phyloP scores from a whole-genome alignment of 2,113 vertebrate genomes.

The Podiceps cristatus region DNA sequence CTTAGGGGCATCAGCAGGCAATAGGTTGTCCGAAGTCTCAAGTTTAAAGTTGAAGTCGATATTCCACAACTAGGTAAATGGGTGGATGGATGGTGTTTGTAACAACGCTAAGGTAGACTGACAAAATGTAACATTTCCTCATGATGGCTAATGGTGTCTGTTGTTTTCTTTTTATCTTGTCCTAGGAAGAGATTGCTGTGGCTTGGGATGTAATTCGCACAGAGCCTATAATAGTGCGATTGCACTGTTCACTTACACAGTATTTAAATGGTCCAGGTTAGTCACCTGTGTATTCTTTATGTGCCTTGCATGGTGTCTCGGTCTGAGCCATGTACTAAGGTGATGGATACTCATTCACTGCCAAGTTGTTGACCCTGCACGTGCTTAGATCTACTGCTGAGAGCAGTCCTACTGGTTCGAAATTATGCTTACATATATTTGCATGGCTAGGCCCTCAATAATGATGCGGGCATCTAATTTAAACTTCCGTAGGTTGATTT shows the following conservation, averaged over 20 bases:
- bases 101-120: background rate
- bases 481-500: background rate
- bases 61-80: background rate
- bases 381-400: background rate
- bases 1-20: background rate
- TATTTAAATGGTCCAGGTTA: slow-evolving; percentile 91
- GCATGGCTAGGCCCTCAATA: background rate
- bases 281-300: background rate
- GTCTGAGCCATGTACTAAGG: background rate
- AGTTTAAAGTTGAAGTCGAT: background rate
- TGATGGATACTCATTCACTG: background rate
- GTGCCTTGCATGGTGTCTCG: background rate
- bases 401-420: background rate
- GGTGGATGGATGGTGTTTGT: background rate
- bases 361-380: background rate
- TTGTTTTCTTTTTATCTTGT: slow-evolving; percentile 45
- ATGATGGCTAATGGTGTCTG: background rate
- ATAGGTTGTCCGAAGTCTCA: background rate
- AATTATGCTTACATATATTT: background rate
- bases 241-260: slow-evolving; percentile 91
- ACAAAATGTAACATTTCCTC: background rate
- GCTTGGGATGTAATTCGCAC: slow-evolving; percentile 91
- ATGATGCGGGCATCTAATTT: background rate
- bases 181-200: slow-evolving; percentile 90
- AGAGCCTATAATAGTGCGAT: slow-evolving; percentile 88